Evolutionary conservation across 2,888 invertebrate genomes (phyloP), one percentile per base, ranked within the genome.

Genomic region (Andrena haemorrhoa): DNA sequence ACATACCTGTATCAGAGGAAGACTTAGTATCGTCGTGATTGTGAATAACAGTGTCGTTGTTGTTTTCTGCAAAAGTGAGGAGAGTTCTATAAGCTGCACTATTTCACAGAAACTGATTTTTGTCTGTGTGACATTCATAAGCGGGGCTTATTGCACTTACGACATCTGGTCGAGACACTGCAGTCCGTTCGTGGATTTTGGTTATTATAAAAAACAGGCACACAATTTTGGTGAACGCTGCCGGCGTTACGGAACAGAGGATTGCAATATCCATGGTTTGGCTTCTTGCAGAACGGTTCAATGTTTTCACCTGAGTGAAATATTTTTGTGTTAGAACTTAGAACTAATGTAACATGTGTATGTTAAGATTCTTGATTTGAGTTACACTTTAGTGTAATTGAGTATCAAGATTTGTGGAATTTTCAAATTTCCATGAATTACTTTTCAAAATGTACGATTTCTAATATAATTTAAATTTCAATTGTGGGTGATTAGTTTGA

Each of bases 261-360:
- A 33, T 75, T 41, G 61, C 93, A 93, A 8, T 64, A 66, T 1
- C 33, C 0, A 31, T 8, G 78, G 6, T 80, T 83, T 2, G 72
- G 82, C n/a, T 35, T 79, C 49, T 26, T 71, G 53, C 93, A 93
- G 84, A 91, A 93, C 0, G 92, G 93, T 63, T 83, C 85, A 4
- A 89, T 49, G 70, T 90, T 89, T 58, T 90, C 66, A 7, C 91
- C 91, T 91, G 23, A n/a, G 82, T 68, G 16, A 4, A 31, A 49
- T 16, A 74, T 60, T 53, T 26, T 7, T n/a, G 4, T 31, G 23
- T 71, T 10, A 31, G 10, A 41, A 41, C 2, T 63, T 23, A 20
- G 10, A 23, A 41, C 1, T 41, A 12, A 3, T 41, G 41, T 41
- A 41, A 41, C 41, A 41, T 4, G 41, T 41, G 41, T 41, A 41